Evolutionary conservation across 2,888 invertebrate genomes (phyloP), one percentile per base, ranked within the genome.

Genomic region (Panopea generosa): DNA sequence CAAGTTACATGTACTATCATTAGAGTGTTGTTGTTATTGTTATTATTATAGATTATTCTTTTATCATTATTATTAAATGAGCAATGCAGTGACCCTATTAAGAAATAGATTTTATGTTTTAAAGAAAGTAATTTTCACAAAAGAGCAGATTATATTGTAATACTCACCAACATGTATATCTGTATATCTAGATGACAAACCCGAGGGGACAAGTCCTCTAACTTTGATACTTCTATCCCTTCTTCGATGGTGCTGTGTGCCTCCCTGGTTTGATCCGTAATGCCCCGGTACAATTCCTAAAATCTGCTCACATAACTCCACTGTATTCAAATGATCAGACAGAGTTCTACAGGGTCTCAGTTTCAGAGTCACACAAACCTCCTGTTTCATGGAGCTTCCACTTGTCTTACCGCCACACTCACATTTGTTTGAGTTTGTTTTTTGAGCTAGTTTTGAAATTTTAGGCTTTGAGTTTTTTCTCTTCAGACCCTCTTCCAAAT

Each of bases 91-190:
- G n/a, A n/a, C n/a, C n/a, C n/a, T n/a, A n/a, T n/a, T n/a, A n/a
- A n/a, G n/a, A n/a, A n/a, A n/a, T n/a, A n/a, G n/a, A n/a, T n/a
- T n/a, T n/a, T n/a, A n/a, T n/a, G n/a, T n/a, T n/a, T n/a, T n/a
- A n/a, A n/a, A n/a, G n/a, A n/a, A n/a, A n/a, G n/a, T n/a, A n/a
- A n/a, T n/a, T n/a, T n/a, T n/a, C n/a, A n/a, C n/a, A n/a, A n/a
- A n/a, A n/a, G n/a, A n/a, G n/a, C n/a, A n/a, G n/a, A n/a, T n/a
- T n/a, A n/a, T n/a, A n/a, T n/a, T n/a, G 33, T 11, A 33, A 7
- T 33, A 33, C 79, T 61, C 71, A 86, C 86, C 85, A 70, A 83
- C 80, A 68, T 76, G 74, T 26, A 86, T 78, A 40, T 84, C 75
- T 27, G 73, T 52, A 14, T 78, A 67, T 68, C 75, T 86, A 7